Evolutionary conservation across 2,113 vertebrate species (phyloP), one percentile per base, ranked within the genome.

Genomic region (Syngnathus floridae): DNA sequence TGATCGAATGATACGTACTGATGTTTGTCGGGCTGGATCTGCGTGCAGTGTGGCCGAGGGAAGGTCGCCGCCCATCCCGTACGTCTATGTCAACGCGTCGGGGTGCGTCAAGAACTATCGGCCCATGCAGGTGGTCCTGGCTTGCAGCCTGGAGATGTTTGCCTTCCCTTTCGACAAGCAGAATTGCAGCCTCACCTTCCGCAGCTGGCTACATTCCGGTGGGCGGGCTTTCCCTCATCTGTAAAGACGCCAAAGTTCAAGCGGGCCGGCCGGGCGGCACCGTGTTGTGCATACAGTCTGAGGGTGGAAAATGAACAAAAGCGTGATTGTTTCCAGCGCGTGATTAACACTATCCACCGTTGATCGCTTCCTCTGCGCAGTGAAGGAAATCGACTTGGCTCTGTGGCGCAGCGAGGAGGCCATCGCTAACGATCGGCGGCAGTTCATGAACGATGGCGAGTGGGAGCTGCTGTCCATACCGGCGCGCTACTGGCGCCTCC

Each of bases 381-480:
- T 94, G 84, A 89, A 86, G 70, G 93, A 95, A 73, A 78, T 94
- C 55, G 87, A 94, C 83, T 83, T 95, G 76, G 86, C 88, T 45
- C 86, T 94, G 63, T 90, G 91, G 89, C 91, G 93, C 66, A 91
- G 86, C 35, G 79, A 79, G 0, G 90, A 92, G 46, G 86, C 90
- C 61, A 88, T 93, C 0, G 80, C 89, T 41, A 86, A 77, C 5
- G 90, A 95, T 66, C 89, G 88, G 58, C 80, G 76, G 56, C 70
- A 86, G 58, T 94, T 93, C 77, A 80, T 93, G 88, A 91, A 92
- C 41, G 87, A 93, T 3, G 90, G 92, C 0, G 93, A 94, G 69
- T 95, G 94, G 93, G 93, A 95, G 52, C 90, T 94, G 69, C 83
- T 94, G 31, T 92, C 92, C 12, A 83, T 95, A 40, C 90, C 91